Conservation (phyloP, 2,888 invertebrate species). For the Zaprionus bogoriensis region DNA sequence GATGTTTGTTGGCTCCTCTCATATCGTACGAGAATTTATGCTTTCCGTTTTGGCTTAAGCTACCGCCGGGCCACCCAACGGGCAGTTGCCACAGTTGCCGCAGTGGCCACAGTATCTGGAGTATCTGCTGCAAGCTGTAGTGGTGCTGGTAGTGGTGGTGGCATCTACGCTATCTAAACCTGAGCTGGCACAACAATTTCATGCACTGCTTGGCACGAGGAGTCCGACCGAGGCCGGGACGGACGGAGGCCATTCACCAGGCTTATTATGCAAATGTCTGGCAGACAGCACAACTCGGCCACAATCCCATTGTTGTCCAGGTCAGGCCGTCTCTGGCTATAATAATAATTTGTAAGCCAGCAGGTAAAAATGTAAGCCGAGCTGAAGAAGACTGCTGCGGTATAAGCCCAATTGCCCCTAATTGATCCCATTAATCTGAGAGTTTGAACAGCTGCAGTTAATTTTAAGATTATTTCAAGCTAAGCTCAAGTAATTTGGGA, state of each 20-base stretch:
- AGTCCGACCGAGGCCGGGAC: too few relatives aligned
- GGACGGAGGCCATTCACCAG: conserved; percentile 44
- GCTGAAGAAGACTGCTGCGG: conserved; percentile 6
- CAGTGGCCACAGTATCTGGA: background rate
- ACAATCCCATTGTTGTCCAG: conserved; percentile 50
- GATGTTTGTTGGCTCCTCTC: conserved; percentile 75
- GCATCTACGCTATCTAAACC: conserved; percentile 45
- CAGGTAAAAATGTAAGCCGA: conserved; percentile 17
- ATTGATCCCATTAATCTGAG: background rate
- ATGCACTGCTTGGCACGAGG: conserved; percentile 68
- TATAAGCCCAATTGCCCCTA: conserved; percentile 21
- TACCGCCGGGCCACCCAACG: conserved; percentile 16
- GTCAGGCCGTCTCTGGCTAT: conserved; percentile 9
- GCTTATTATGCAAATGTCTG: conserved; percentile 73
- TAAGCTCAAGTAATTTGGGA: too few relatives aligned
- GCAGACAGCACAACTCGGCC: conserved; percentile 47
- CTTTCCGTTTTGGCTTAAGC: conserved; percentile 69
- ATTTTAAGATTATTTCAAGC: too few relatives aligned
- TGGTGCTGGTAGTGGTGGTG: background rate
- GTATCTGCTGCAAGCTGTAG: background rate
- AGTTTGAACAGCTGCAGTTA: background rate
- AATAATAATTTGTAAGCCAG: conserved; percentile 56
- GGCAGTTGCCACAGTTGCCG: too few relatives aligned
- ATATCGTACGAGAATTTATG: conserved; percentile 74
- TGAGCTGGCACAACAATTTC: conserved; percentile 67